Base-by-base conservation (phyloP, 2,797 vertebrate species). In the Muraenolepis orangiensis region DNA sequence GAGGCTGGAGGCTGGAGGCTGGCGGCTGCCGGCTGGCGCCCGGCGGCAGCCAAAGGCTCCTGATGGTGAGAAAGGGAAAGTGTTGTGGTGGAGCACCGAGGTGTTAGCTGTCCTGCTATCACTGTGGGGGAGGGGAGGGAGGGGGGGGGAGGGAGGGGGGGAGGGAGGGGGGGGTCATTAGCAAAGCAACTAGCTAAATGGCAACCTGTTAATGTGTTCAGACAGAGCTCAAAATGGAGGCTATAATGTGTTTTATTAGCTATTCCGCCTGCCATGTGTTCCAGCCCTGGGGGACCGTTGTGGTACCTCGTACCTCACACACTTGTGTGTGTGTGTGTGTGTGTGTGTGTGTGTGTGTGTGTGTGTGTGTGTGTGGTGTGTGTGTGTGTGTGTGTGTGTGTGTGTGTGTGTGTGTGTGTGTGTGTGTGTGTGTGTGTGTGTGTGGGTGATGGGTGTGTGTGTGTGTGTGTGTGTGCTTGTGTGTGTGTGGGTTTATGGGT, bases 261-360 rank as follows among this genome's bases (percentile, higher is more conserved):
- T 81, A 84, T 90, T 90, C 87, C 78, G 74, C 70, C 76, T 23
- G 51, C 79, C 81, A 83, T 81, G 83, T 88, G 85, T 81, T 79
- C 75, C 13, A 11, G 75, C 76, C 72, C 76, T 72, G 14, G 75
- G 36, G 77, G 51, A 61, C 5, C 1, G 28, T 40, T 68, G 38
- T 20, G 32, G 69, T n/a, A 80, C 66, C 64, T 2, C 34, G 26
- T 38, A n/a, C n/a, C n/a, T n/a, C n/a, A n/a, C n/a, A n/a, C n/a
- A 14, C 10, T 23, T 71, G 40, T 61, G 23, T 67, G 38, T 46
- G 28, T 18, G 38, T 23, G 70, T 14, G 12, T 46, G 14, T 71
- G 69, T 3, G 13, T 71, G 36, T 38, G 10, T 20, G n/a, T 23
- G n/a, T 23, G 14, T 70, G 10, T 11, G 34, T 30, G 31, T n/a